Conservation (phyloP, 1,140 invertebrate genomes). For the Tetramorium alpestre region DNA sequence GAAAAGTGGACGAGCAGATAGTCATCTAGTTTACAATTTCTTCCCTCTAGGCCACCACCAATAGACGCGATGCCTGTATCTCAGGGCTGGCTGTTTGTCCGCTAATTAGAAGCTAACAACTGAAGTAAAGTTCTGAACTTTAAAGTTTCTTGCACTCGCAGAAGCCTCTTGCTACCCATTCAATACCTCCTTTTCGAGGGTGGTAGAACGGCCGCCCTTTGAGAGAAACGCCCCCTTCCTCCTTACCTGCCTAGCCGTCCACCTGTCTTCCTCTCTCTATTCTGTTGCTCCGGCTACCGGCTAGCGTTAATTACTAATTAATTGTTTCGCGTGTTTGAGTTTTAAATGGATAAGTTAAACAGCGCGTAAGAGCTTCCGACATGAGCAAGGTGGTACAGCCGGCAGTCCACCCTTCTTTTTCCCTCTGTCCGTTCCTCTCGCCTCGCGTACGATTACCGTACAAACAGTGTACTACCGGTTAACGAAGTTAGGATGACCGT, state of each 20-base stretch:
- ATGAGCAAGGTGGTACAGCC: conserved; percentile 57
- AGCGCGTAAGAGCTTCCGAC: conserved; percentile 78
- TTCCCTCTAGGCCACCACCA: conserved; percentile 52
- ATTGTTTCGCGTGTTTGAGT: conserved; percentile 85
- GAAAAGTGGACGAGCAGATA: conserved; percentile 29
- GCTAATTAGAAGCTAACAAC: conserved; percentile 85
- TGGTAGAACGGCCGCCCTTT: conserved; percentile 62
- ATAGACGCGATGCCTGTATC: conserved; percentile 70
- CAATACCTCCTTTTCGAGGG: conserved; percentile 59
- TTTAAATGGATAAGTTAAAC: conserved; percentile 84
- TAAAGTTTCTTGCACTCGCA: conserved; percentile 83
- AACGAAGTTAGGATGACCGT: conserved; percentile 81
- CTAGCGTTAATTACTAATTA: conserved; percentile 84
- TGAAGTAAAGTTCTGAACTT: conserved; percentile 83
- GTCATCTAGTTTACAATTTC: conserved; percentile 62
- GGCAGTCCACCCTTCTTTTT: conserved; percentile 56
- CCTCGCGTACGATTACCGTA: conserved; percentile 75
- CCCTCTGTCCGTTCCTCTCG: conserved; percentile 61
- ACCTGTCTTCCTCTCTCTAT: conserved; percentile 54
- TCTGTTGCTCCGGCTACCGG: conserved; percentile 64
- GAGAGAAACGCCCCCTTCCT: conserved; percentile 60
- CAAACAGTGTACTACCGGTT: conserved; percentile 78
- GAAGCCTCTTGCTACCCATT: conserved; percentile 73
- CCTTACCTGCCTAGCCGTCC: conserved; percentile 39
- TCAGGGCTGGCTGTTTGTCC: conserved; percentile 83